A percentile compares a stretch with the other conserved stretches of the same genome.
phyloP scores from a whole-genome alignment of 2,888 invertebrate species.

The Panopea generosa region DNA sequence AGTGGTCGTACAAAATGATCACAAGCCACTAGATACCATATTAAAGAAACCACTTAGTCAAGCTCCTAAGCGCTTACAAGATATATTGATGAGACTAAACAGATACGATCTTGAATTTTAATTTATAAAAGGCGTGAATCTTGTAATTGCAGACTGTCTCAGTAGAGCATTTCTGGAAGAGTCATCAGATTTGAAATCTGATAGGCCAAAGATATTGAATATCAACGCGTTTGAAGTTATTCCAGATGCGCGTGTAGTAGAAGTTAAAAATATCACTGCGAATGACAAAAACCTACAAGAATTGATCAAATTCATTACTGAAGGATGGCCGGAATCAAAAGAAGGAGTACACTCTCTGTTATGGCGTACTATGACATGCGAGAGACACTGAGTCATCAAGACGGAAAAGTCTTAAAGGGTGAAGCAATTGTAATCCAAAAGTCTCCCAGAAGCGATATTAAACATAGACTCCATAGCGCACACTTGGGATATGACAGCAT shows the following conservation, averaged over 20 bases:
- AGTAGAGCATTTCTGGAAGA: slow-evolving; percentile 41
- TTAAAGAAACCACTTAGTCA: slow-evolving; percentile 47
- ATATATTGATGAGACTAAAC: slow-evolving; percentile 52
- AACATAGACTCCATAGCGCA: slow-evolving; percentile 16
- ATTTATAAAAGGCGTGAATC: slow-evolving; percentile 39
- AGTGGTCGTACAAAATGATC: slow-evolving; percentile 44
- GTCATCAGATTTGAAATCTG: background rate
- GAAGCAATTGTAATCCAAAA: slow-evolving; percentile 16
- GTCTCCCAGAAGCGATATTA: slow-evolving; percentile 19
- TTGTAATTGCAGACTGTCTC: slow-evolving; percentile 50
- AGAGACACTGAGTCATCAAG: slow-evolving; percentile 22
- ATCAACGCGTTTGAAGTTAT: slow-evolving; percentile 15
- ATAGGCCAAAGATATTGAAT: background rate
- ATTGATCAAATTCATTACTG: slow-evolving; percentile 1
- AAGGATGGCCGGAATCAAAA: slow-evolving; percentile 33
- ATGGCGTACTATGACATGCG: slow-evolving; percentile 27
- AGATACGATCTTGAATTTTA: slow-evolving; percentile 57
- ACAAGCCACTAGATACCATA: slow-evolving; percentile 54
- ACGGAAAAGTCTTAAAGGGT: slow-evolving; percentile 29
- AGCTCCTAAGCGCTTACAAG: slow-evolving; percentile 55
- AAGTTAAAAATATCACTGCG: slow-evolving; percentile 20
- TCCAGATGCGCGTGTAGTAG: slow-evolving; percentile 23
- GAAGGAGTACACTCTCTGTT: background rate
- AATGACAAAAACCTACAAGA: background rate
- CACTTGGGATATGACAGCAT: slow-evolving; percentile 14